Evolutionary conservation across 2,888 invertebrate species (phyloP), one percentile per base, ranked within the genome.

Genomic region (Brenthis hecate): DNA sequence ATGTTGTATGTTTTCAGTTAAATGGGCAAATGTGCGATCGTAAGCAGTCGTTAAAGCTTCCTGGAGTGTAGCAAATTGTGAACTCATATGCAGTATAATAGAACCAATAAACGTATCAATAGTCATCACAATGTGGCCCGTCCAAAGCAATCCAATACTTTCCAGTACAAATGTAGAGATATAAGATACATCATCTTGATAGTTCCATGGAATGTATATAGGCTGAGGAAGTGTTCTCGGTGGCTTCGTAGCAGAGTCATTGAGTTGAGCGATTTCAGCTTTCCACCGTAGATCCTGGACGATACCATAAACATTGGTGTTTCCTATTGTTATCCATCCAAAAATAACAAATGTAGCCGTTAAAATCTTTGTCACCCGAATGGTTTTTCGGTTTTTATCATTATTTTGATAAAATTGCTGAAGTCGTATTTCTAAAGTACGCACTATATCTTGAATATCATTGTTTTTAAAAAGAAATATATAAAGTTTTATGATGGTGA

Each of bases 51-150:
- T 76, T 65, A 92, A 72, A 8, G 91, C 91, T 75, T 92, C 92
- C 62, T 85, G 82, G 57, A 92, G 73, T 70, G 84, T 88, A 1
- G 76, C 75, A 69, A 92, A 92, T 73, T 92, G 92, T 3, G 86
- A 79, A 67, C 91, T 90, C 90, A 92, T 91, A 63, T 92, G 92
- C 0, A 92, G 76, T 65, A 92, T 90, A 16, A 92, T 75, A 3
- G 92, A 87, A 8, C 86, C 92, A 68, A 92, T 90, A 71, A 92
- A 89, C 0, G 92, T 92, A 70, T 92, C 92, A 62, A 92, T 89
- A 0, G 84, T 84, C 89, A 92, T 88, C 13, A 92, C 90, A 53
- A 92, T 92, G 63, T 92, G 91, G 1, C 92, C 92, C 0, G 92
- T 92, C 92, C 92, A 92, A 16, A 92, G 75, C 32, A 92, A 75